Evolutionary conservation across 2,888 invertebrate species (phyloP), one percentile per base, ranked within the genome.

Genomic region (Gnatocerus cornutus): DNA sequence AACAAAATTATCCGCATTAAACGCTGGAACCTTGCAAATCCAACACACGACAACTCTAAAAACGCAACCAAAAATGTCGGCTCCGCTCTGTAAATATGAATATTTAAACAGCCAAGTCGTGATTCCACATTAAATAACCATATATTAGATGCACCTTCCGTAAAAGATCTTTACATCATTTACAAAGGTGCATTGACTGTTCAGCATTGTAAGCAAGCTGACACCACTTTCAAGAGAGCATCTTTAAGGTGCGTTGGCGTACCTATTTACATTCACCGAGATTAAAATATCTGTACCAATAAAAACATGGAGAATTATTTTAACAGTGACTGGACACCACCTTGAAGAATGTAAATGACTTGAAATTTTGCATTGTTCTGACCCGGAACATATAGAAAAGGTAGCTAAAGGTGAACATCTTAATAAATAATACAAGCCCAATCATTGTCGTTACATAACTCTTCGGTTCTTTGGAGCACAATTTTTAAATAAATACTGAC

Each of bases 401-500:
- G 33, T n/a, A 33, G 33, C n/a, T 33, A n/a, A 7, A 33, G 33
- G 33, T 33, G 33, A 33, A n/a, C 33, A 33, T n/a, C 33, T 33
- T 33, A 33, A 33, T 33, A 33, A 7, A 33, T 33, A 33, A 33
- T 33, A 2, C 33, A 33, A n/a, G 9, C 33, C 4, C 5, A 33
- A n/a, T 2, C n/a, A 33, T 33, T 33, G n/a, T 33, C n/a, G 1
- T n/a, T 7, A 33, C n/a, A n/a, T 14, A 1, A 14, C 4, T 43
- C 13, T 10, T 6, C 2, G 2, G 9, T 7, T 7, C 2, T 33
- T n/a, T 33, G 33, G 4, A 21, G 4, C 21, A 1, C 21, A 21
- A 21, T 21, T 21, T 21, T 21, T 21, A 21, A 21, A 3, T 21
- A 16, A 12, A 10, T 14, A 12, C 10, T 88, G 85, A 93, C 93